Base-by-base conservation (phyloP, 1,140 invertebrate genomes). In the Megalonaias nervosa region DNA sequence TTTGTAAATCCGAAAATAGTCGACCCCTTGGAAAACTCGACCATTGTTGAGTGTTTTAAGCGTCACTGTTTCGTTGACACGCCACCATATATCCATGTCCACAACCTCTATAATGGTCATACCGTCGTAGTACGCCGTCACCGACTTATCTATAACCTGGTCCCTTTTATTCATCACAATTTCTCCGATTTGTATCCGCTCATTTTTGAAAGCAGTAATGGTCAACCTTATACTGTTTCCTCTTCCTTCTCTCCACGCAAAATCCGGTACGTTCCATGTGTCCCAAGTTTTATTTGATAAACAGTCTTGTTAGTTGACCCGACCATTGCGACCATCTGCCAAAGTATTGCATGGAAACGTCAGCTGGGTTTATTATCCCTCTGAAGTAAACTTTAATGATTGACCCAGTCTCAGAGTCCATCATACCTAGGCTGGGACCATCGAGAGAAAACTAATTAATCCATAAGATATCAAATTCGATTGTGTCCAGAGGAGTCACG, bases 61-160 rank as follows among this genome's bases (percentile, higher is more conserved):
- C 0, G 31, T 75, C 81, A 82, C 82, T 15, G 73, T 73, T 9
- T 82, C 75, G 16, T 81, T 78, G 11, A 64, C 58, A 15, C 81
- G 79, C 85, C 85, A 87, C 83, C 82, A 85, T 26, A 85, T 78
- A 61, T 87, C 85, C 4, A 82, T 61, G 56, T 85, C 64, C 15
- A 85, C 77, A 0, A 72, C 84, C 65, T 85, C 82, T 9, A 85
- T 72, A 58, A 83, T 67, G 23, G 79, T 69, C 5, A 72, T 58
- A 0, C 38, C 72, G 62, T 81, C 75, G 26, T 81, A 19, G 59
- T 70, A 78, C 19, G 81, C 48, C 26, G 55, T 72, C 2, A 77
- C 64, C 4, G 65, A 38, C 55, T 21, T 26, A 15, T 55, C 60
- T 15, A 13, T 19, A 17, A 13, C 62, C 48, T 61, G 12, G 26